Evolutionary conservation across 2,113 vertebrate genomes (phyloP).

Genomic region (Caracal caracal): DNA sequence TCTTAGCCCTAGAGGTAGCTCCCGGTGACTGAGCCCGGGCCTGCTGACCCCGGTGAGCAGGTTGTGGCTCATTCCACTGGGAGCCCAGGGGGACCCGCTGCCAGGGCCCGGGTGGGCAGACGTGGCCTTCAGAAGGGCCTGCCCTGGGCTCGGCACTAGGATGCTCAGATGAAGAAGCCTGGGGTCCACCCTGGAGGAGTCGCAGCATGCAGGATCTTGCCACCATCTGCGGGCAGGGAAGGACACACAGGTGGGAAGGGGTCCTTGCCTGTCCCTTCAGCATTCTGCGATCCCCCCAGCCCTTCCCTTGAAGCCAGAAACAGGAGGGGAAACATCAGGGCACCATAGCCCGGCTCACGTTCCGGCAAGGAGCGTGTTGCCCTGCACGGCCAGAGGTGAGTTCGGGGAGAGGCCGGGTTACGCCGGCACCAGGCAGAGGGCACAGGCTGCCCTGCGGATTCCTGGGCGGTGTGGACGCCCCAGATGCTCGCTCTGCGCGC

Average conservation of each 20-base stretch:
- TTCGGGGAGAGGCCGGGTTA: background rate
- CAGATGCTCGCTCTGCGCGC: too few relatives aligned
- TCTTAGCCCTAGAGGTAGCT: background rate
- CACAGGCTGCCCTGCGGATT: background rate
- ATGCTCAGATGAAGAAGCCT: background rate
- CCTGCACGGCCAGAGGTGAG: background rate
- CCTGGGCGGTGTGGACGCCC: background rate
- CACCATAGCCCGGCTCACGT: rapidly evolving
- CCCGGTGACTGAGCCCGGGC: rapidly evolving
- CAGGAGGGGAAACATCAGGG: background rate
- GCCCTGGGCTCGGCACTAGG: rapidly evolving
- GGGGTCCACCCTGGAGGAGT: background rate
- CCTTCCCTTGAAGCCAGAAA: background rate
- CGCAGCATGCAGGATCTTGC: background rate
- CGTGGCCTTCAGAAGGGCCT: background rate
- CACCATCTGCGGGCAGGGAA: too few relatives aligned
- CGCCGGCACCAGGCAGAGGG: background rate
- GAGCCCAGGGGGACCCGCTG: rapidly evolving
- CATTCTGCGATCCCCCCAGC: too few relatives aligned
- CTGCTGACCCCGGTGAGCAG: background rate
- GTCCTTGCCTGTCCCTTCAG: too few relatives aligned
- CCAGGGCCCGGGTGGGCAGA: background rate
- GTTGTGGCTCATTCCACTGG: too few relatives aligned
- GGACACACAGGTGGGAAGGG: background rate
- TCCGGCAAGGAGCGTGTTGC: background rate